Base-by-base conservation (phyloP, 2,888 invertebrate species). In the Xylophagus ater region DNA sequence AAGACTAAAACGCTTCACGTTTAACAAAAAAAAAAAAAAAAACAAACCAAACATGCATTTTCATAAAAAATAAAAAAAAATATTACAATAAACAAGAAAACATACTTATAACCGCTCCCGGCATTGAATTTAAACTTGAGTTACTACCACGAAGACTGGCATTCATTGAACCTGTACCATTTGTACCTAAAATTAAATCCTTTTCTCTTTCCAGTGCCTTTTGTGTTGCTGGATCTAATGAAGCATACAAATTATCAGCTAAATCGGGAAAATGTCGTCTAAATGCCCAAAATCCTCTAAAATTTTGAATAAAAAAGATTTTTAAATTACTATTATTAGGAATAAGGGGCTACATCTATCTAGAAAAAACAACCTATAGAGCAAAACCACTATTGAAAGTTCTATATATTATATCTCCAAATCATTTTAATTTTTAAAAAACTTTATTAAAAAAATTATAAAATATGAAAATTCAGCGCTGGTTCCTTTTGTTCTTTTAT, bases 201-300 rank as follows among this genome's bases (percentile, higher is more conserved):
- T 58, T 53, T 49, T 76, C 76, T 0, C 70, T 51, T 41, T 74
- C 74, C 9, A 76, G 57, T 41, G 74, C 73, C 31, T 71, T 71
- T 61, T 76, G 76, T 1, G 72, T 72, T 0, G 72, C 76, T 2
- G 81, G 72, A 57, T 97, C 97, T 34, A 98, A 70, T 0, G 81
- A 77, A 38, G 79, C 74, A 52, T 93, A 75, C 47, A 97, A 67
- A 18, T 73, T 70, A 46, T 94, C 93, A 0, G 93, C 93, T 51
- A 87, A 81, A 3, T 84, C 85, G 0, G 89, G 88, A 67, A 94
- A 96, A 57, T 89, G 86, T 3, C 83, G 79, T 37, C 82, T 78
- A 67, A 89, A 94, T 12, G 81, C 80, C 76, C 84, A 83, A 66
- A 80, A 96, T n/a, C 90, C 87, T 57, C 89, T 87, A 59, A 41